A percentile compares a stretch with the other conserved stretches of the same genome.
Conservation (phyloP, 2,113 vertebrate genomes). For the Anguilla japonica region DNA sequence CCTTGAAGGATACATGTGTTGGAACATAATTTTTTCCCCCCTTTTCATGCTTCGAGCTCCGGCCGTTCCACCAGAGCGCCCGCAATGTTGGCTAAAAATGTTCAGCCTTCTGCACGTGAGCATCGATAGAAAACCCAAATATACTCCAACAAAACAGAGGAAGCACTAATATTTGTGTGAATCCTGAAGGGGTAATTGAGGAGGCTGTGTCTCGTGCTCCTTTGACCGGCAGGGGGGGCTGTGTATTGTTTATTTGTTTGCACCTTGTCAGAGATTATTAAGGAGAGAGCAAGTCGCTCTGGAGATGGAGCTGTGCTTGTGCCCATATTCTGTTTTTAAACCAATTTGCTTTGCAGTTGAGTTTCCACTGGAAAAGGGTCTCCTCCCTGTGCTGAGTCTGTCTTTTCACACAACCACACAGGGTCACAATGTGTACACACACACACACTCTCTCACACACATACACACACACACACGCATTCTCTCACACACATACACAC, state of each 20-base stretch:
- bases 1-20: constrained; percentile 68
- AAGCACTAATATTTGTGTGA: constrained; percentile 55
- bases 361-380: constrained; percentile 11
- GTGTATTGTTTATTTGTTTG: constrained; percentile 48
- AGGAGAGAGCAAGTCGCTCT: constrained; percentile 48
- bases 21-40: constrained; percentile 56
- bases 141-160: constrained; percentile 28
- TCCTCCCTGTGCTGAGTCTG: background rate
- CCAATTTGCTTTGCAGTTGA: constrained; percentile 47
- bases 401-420: background rate
- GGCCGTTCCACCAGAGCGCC: background rate
- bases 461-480: background rate
- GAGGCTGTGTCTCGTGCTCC: constrained; percentile 65
- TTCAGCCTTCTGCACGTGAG: too few relatives aligned
- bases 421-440: background rate
- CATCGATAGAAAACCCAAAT: constrained; percentile 28
- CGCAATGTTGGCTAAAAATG: background rate
- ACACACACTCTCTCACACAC: background rate
- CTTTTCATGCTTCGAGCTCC: background rate
- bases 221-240: constrained; percentile 62
- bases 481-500: background rate
- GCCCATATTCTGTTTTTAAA: constrained; percentile 32
- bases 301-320: constrained; percentile 25
- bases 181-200: constrained; percentile 67
- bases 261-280: constrained; percentile 65